A percentile compares a stretch with the other conserved stretches of the same genome.
Evolutionary conservation across 1,140 invertebrate genomes (phyloP).

Genomic region (Monomorium pharaonis): DNA sequence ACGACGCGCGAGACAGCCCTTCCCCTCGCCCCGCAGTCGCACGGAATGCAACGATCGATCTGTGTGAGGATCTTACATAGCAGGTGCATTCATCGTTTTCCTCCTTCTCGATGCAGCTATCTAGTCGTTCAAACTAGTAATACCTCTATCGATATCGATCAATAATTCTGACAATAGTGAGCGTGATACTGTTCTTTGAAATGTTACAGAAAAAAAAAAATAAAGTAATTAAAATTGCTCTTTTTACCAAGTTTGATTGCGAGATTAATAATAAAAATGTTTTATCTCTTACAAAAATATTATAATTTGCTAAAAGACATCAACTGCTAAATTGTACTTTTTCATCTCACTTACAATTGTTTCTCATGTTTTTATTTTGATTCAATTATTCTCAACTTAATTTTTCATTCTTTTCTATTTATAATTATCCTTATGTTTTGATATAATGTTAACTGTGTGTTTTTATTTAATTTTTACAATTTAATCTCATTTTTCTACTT

Average conservation of each 20-base stretch:
- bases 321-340: background rate
- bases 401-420: background rate
- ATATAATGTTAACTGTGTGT: background rate
- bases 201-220: background rate
- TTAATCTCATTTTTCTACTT: background rate
- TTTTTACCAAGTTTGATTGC: background rate
- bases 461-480: background rate
- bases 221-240: background rate
- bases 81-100: constrained; percentile 10
- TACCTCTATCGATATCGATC: background rate
- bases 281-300: background rate
- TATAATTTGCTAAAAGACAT: background rate
- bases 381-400: background rate
- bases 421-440: background rate
- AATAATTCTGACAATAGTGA: background rate
- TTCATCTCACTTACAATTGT: background rate
- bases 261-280: background rate
- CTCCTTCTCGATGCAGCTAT: background rate
- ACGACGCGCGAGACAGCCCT: background rate
- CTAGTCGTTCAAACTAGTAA: background rate
- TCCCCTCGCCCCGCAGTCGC: background rate
- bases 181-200: background rate
- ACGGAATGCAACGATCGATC: constrained; percentile 3
- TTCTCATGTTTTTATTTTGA: background rate
- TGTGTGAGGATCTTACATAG: background rate